phyloP scores from a whole-genome alignment of 2,797 vertebrate genomes.

The Phoebastria nigripes region DNA sequence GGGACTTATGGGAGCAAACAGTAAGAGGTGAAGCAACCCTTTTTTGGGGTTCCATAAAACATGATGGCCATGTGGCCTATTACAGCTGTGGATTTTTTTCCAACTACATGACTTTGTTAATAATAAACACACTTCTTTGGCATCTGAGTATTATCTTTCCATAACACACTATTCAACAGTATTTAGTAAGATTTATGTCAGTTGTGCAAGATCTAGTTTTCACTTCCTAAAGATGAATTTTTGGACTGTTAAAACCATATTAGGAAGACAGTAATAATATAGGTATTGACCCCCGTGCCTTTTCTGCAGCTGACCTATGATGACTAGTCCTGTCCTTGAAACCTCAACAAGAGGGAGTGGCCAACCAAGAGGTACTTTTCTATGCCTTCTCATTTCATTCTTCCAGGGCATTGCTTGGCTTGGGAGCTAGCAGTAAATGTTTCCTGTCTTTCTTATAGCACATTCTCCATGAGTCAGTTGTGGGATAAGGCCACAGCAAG shows the following conservation, averaged over 20 bases:
- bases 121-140: background rate
- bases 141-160: background rate
- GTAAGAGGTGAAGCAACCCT: background rate
- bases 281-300: rapidly evolving
- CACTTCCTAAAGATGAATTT: background rate
- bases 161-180: background rate
- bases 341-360: background rate
- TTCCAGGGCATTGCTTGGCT: background rate
- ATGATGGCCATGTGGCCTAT: too few relatives aligned
- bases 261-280: background rate
- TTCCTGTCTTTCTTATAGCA: background rate
- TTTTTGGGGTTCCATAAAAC: background rate
- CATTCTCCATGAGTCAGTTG: background rate
- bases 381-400: background rate
- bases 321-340: background rate
- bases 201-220: background rate
- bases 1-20: background rate
- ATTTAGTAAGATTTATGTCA: background rate
- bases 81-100: background rate
- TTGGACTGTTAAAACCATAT: background rate
- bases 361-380: background rate
- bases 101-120: background rate
- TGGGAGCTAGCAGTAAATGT: background rate
- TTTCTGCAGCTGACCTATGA: background rate
- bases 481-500: background rate